Conservation (phyloP, 30 jellyfish, hydroid and myxozoan genomes). For the Pelagia noctiluca region DNA sequence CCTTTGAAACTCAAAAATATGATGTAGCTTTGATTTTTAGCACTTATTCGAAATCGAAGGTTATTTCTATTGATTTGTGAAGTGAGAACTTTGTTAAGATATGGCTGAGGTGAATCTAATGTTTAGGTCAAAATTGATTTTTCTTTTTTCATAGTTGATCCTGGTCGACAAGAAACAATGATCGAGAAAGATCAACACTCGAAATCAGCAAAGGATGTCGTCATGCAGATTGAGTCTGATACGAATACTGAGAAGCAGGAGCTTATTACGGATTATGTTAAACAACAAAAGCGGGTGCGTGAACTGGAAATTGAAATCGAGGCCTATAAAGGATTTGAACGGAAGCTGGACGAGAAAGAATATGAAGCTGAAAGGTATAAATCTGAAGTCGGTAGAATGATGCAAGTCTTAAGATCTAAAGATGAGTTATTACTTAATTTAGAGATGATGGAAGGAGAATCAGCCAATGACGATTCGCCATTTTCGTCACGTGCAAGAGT, state of each 20-base stretch:
- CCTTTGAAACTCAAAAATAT: too few relatives aligned
- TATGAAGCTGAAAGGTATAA: constrained; percentile 40
- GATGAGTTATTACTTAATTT: constrained; percentile 70
- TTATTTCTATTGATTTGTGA: too few relatives aligned
- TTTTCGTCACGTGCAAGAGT: constrained; percentile 64
- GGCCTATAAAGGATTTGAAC: constrained; percentile 34
- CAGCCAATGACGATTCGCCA: constrained; percentile 51
- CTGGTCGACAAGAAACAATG: too few relatives aligned
- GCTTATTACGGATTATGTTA: constrained; percentile 14
- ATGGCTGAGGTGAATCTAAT: too few relatives aligned
- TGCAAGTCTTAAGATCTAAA: constrained; percentile 72
- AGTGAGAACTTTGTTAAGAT: too few relatives aligned
- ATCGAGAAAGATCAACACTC: too few relatives aligned
- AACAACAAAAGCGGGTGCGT: constrained; percentile 26
- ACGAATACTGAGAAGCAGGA: constrained; percentile 10
- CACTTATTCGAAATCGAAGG: too few relatives aligned
- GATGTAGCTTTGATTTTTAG: too few relatives aligned
- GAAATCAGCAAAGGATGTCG: not conserved
- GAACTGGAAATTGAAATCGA: constrained; percentile 65
- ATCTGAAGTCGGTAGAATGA: constrained; percentile 63
- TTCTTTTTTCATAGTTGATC: too few relatives aligned
- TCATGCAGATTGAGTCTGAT: not conserved
- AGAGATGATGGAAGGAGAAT: constrained; percentile 68
- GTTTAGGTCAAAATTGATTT: too few relatives aligned
- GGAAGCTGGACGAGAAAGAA: constrained; percentile 30